A percentile compares a stretch with the other conserved stretches of the same genome.
Evolutionary conservation across 2,797 vertebrate species (phyloP).

Genomic region (Gouania willdenowi): DNA sequence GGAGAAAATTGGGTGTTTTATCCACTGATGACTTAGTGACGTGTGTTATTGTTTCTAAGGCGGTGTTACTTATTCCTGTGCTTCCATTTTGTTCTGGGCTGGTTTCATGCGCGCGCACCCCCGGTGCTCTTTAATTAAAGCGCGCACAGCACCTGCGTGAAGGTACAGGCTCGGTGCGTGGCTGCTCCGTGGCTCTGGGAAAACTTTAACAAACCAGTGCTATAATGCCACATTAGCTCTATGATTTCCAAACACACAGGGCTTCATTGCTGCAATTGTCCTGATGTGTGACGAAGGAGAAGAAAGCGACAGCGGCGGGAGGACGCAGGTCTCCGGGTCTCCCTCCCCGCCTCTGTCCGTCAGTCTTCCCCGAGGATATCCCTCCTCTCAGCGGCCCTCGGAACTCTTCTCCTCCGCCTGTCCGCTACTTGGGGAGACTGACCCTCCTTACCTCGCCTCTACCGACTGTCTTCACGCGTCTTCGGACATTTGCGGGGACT

Average conservation of each 20-base stretch:
- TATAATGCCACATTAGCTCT: constrained; percentile 16
- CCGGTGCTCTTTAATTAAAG: constrained; percentile 43
- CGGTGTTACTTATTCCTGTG: constrained; percentile 4
- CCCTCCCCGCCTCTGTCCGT: constrained; percentile 47
- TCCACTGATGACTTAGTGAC: not conserved
- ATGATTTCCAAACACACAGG: constrained; percentile 6
- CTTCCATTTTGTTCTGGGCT: constrained; percentile 53
- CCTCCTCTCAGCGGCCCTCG: constrained; percentile 52
- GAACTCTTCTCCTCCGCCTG: constrained; percentile 63
- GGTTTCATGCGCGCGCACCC: constrained; percentile 51
- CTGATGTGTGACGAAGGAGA: constrained; percentile 73
- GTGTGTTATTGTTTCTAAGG: not conserved
- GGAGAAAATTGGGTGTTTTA: no score
- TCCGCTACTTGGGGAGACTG: constrained; percentile 56
- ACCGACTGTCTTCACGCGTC: constrained; percentile 44
- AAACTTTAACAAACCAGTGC: constrained; percentile 52
- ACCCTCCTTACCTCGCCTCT: constrained; percentile 54
- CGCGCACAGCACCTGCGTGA: constrained; percentile 23
- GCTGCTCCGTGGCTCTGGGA: constrained; percentile 16
- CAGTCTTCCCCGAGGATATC: constrained; percentile 53
- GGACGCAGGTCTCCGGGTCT: constrained; percentile 51
- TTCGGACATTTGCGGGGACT: constrained; percentile 32
- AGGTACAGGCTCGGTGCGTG: constrained; percentile 34
- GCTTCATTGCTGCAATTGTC: no score
- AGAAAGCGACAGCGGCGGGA: constrained; percentile 56